These are phyloP conservation scores for Neolamprologus sp. DNA, from an alignment of 2,113 vertebrate genomes.

Conservation along the genomic window DNA sequence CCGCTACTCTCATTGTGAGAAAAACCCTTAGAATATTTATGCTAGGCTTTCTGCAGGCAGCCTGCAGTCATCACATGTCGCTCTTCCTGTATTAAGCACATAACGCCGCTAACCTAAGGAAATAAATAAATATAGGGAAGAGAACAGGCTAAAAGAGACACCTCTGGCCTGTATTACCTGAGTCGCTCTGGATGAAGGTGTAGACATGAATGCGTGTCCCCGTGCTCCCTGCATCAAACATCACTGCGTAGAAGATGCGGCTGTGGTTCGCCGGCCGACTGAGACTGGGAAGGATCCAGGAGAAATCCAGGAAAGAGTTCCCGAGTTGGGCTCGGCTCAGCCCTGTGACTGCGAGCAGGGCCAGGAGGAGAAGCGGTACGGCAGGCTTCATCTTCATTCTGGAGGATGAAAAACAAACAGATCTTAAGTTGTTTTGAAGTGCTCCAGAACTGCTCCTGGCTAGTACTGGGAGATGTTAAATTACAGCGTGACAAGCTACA, in stretches of 20 bases:
- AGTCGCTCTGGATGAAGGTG: constrained; percentile 80
- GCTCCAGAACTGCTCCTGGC: neutral
- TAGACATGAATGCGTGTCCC: constrained; percentile 95
- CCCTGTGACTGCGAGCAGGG: neutral
- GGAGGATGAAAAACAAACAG: neutral
- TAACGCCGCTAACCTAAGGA: neutral
- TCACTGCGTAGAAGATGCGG: constrained; percentile 84
- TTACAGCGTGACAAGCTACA: neutral
- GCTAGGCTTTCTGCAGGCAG: neutral
- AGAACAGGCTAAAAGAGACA: neutral
- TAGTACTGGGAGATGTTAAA: neutral
- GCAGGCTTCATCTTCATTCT: constrained; percentile 49
- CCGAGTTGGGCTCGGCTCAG: neutral
- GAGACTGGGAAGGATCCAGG: constrained; percentile 70
- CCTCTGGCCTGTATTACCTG: constrained; percentile 65
- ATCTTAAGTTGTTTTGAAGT: neutral
- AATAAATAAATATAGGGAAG: neutral
- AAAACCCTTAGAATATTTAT: neutral
- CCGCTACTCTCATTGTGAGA: neutral
- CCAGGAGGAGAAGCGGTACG: constrained; percentile 15
- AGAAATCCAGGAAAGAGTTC: constrained; percentile 27
- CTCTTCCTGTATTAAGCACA: neutral
- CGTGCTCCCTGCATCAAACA: constrained; percentile 97
- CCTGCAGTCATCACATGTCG: neutral
- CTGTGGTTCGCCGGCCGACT: constrained; percentile 77